phyloP scores from a whole-genome alignment of 2,888 invertebrate species.

The Euplexia lucipara region DNA sequence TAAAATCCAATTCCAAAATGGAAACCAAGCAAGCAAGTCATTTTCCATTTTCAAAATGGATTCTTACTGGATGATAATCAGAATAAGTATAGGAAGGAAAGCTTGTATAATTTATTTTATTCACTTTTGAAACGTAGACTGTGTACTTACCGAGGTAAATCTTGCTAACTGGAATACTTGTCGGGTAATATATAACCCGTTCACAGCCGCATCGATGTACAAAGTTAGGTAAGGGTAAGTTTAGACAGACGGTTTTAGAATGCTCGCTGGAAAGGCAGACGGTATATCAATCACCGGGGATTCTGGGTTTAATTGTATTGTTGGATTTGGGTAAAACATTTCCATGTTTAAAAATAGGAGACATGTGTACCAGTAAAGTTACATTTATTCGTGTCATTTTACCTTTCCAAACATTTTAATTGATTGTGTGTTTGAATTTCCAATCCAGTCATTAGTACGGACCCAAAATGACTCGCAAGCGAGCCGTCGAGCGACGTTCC shows the following conservation, averaged over 20 bases:
- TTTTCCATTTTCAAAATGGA: slow-evolving; percentile 33
- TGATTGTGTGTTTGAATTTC: not conserved
- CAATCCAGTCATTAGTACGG: too few relatives aligned
- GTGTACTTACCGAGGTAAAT: slow-evolving; percentile 59
- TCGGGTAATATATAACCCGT: slow-evolving; percentile 56
- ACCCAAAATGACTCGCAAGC: too few relatives aligned
- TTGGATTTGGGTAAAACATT: slow-evolving; percentile 14
- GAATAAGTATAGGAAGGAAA: slow-evolving; percentile 25
- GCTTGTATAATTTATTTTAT: slow-evolving; percentile 58
- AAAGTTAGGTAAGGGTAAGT: slow-evolving; percentile 51
- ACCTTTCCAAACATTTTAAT: not conserved
- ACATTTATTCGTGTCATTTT: not conserved
- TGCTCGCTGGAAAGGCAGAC: slow-evolving; percentile 1
- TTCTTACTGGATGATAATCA: slow-evolving; percentile 10
- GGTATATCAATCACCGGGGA: slow-evolving; percentile 49
- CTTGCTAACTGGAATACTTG: slow-evolving; percentile 54
- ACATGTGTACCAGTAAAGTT: not conserved
- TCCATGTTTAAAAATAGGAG: slow-evolving; percentile 11
- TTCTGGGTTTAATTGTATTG: slow-evolving; percentile 37
- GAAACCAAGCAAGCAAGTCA: not conserved
- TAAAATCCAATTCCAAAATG: slow-evolving; percentile 55
- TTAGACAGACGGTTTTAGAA: slow-evolving; percentile 42
- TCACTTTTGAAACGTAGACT: slow-evolving; percentile 39
- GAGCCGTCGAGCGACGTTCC: too few relatives aligned
- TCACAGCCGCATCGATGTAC: slow-evolving; percentile 49